Percentiles rank a stretch among this genome's conserved stretches.
Evolutionary conservation across 2,888 invertebrate species (phyloP).

Genomic region (Tenthredo distinguenda): DNA sequence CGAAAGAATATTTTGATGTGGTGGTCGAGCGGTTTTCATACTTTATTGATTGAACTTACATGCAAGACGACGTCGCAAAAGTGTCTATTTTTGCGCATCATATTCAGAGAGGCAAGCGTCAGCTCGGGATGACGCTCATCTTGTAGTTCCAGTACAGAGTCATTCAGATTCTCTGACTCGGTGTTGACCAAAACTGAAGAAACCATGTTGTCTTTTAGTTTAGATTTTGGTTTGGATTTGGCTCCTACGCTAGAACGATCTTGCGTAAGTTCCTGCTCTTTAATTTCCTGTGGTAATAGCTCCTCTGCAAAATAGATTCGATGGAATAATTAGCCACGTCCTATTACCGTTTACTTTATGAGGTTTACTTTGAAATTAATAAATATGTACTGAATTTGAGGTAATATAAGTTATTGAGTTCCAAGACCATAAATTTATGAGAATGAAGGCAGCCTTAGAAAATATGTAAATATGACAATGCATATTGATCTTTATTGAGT

Average conservation of each 20-base stretch:
- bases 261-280: neutral
- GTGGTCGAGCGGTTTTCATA: conserved; percentile 32
- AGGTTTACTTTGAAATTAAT: neutral
- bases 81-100: conserved; percentile 90
- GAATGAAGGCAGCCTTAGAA: neutral
- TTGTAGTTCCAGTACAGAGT: conserved; percentile 63
- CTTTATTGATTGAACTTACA: conserved; percentile 80
- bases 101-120: conserved; percentile 86
- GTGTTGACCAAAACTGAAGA: conserved; percentile 61
- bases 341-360: neutral
- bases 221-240: conserved; percentile 9
- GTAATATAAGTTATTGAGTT: neutral
- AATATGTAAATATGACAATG: neutral
- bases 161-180: conserved; percentile 62
- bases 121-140: conserved; percentile 63
- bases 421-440: neutral
- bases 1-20: conserved; percentile 36
- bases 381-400: neutral
- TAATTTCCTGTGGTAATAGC: conserved; percentile 6
- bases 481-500: neutral
- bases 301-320: conserved; percentile 36
- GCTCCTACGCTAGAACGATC: neutral
- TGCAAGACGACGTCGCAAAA: conserved; percentile 93
- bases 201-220: conserved; percentile 61
- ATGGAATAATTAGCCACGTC: neutral